Conservation (phyloP, 2,113 vertebrate genomes). For the Grammomys dolichurus region DNA sequence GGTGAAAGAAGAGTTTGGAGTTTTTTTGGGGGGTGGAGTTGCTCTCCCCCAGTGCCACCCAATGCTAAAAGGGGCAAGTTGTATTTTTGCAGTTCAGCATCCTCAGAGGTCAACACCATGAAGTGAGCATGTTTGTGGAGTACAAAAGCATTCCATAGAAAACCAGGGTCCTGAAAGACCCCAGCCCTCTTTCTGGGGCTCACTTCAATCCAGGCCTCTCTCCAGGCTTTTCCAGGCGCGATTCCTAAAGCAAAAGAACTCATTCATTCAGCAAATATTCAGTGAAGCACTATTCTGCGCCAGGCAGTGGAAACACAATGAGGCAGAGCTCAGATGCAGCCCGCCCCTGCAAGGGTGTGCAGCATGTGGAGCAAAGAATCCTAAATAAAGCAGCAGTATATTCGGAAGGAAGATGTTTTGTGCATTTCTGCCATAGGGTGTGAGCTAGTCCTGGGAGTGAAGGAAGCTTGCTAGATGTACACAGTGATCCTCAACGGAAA, state of each 20-base stretch:
- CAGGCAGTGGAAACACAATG: not conserved
- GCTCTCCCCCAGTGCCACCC: not conserved
- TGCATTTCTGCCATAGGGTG: not conserved
- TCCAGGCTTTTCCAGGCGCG: not conserved
- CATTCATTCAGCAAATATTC: constrained; percentile 18
- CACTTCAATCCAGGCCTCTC: not conserved
- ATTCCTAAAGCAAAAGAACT: not conserved
- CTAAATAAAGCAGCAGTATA: not conserved
- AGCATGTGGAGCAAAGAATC: not conserved
- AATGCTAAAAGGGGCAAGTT: constrained; percentile 6
- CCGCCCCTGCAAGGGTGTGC: not conserved
- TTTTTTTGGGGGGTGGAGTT: not conserved
- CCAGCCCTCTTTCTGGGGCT: not conserved
- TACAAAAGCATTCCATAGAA: not conserved
- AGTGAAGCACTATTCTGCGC: not conserved
- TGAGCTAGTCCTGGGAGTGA: not conserved
- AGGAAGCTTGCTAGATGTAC: not conserved
- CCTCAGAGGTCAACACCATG: not conserved
- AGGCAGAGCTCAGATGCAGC: not conserved
- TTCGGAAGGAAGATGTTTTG: not conserved
- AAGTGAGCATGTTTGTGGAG: not conserved
- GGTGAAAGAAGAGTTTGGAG: not conserved
- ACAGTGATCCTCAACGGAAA: not conserved
- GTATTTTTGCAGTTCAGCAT: constrained; percentile 14
- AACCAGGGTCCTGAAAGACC: not conserved